These are phyloP conservation scores for Lordiphosa collinella DNA, from an alignment of 1,140 invertebrate species.

Conservation along the genomic window DNA sequence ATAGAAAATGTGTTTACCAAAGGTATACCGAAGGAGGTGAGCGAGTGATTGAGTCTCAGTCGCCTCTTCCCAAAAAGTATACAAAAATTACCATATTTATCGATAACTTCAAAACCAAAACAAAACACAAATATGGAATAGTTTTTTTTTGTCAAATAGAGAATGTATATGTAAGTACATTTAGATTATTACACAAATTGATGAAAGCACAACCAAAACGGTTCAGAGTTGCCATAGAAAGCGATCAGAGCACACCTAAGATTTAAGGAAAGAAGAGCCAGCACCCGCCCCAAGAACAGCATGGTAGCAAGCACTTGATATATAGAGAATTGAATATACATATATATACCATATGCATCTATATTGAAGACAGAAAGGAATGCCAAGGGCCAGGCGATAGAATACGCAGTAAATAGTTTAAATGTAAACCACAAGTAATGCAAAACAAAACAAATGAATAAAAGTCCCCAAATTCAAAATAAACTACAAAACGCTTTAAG, in stretches of 20 bases:
- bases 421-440: slow-evolving; percentile 60
- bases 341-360: slow-evolving; percentile 7
- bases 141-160: slow-evolving; percentile 51
- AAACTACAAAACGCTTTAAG: slow-evolving; percentile 6
- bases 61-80: neutral
- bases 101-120: slow-evolving; percentile 24
- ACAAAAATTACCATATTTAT: slow-evolving; percentile 23
- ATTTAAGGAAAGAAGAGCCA: slow-evolving; percentile 30
- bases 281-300: slow-evolving; percentile 1
- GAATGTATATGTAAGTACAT: slow-evolving; percentile 18
- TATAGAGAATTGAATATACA: slow-evolving; percentile 56
- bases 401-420: slow-evolving; percentile 52
- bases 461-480: slow-evolving; percentile 32
- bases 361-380: too few species aligned
- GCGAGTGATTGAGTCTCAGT: too few species aligned
- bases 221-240: slow-evolving; percentile 6
- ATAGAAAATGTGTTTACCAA: slow-evolving; percentile 22
- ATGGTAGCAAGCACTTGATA: slow-evolving; percentile 36
- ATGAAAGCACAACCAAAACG: slow-evolving; percentile 8
- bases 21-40: slow-evolving; percentile 25
- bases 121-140: slow-evolving; percentile 22
- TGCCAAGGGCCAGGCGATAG: neutral
- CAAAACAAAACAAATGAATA: slow-evolving; percentile 54
- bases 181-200: slow-evolving; percentile 20
- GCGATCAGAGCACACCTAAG: slow-evolving; percentile 29